Percentiles rank a stretch among this genome's conserved stretches.
These are phyloP conservation scores for Phylloscopus trochilus DNA, from an alignment of 2,113 vertebrate species.

Conservation along the genomic window DNA sequence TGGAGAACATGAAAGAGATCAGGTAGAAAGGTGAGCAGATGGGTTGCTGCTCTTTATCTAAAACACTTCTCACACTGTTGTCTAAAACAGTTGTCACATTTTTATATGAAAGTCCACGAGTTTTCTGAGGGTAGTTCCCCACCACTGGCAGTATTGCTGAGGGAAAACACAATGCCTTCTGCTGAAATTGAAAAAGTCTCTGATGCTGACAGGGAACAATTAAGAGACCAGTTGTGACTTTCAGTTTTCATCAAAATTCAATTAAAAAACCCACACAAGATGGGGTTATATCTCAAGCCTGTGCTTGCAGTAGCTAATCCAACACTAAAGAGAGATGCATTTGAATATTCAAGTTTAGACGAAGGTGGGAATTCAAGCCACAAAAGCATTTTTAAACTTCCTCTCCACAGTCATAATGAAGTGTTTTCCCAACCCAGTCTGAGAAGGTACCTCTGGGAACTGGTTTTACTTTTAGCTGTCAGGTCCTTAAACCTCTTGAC, in stretches of 20 bases:
- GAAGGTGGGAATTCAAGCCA: neutral
- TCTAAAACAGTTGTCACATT: neutral
- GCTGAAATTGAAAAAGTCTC: neutral
- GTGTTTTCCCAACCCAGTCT: neutral
- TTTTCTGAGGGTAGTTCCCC: neutral
- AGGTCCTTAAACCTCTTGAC: neutral
- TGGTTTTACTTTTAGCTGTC: neutral
- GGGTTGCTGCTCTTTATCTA: neutral
- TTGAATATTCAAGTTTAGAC: neutral
- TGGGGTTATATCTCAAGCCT: neutral
- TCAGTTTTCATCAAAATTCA: neutral
- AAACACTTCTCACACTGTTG: neutral
- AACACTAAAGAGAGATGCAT: neutral
- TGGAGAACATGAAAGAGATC: neutral
- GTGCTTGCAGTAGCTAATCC: neutral
- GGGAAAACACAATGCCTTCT: neutral
- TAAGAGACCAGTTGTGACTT: neutral
- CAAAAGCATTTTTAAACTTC: neutral
- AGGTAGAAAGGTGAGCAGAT: neutral
- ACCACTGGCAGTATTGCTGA: neutral
- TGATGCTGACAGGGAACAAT: neutral
- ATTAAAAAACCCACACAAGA: neutral
- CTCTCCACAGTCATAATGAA: neutral
- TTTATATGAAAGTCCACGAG: neutral
- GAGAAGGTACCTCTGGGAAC: neutral